Base-by-base conservation (phyloP, 35 echinoderm and acorn worm species). In the Lytechinus variegatus region DNA sequence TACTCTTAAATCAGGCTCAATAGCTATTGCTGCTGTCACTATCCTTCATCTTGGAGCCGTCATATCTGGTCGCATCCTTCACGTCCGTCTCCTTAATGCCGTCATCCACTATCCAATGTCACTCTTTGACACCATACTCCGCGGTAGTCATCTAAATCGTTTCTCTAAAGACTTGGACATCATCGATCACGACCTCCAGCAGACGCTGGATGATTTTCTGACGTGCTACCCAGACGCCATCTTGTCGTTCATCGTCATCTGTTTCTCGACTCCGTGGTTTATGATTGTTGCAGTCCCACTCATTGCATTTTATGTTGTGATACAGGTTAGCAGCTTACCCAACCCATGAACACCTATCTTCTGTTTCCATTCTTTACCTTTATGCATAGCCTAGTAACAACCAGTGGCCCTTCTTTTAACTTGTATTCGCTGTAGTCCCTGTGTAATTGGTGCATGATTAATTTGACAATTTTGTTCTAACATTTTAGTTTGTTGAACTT, bases 81-180 rank as follows among this genome's bases (percentile, higher is more conserved):
- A 98, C 88, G 27, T 27, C 10, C 27, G 11, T 16, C 86, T 98
- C 5, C 97, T 98, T 44, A 66, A 29, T 16, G 87, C 94, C 24
- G 72, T 98, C 87, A 51, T 98, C 4, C 95, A 7, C 86, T 97
- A 79, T 88, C 96, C 97, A 28, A 97, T 98, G 97, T 86, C 52
- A 6, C 94, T 96, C 72, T 98, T 97, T 91, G 97, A 98, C 71
- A 95, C 94, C 60, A 97, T 96, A 27, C 96, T 95, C 0, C 61
- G 51, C 27, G 97, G 97, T 21, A 94, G 96, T 86, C 95, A 97
- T 94, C 86, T 98, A 71, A 98, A 98, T 56, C 95, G 96, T 27
- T 98, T 98, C 95, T 94, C 95, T 89, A 97, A 97, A 94, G 97
- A 98, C 93, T 92, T 96, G 51, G 87, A 98, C 54, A 11, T 87